Base-by-base conservation (phyloP, 2,113 vertebrate genomes). In the Ariopsis seemanni region DNA sequence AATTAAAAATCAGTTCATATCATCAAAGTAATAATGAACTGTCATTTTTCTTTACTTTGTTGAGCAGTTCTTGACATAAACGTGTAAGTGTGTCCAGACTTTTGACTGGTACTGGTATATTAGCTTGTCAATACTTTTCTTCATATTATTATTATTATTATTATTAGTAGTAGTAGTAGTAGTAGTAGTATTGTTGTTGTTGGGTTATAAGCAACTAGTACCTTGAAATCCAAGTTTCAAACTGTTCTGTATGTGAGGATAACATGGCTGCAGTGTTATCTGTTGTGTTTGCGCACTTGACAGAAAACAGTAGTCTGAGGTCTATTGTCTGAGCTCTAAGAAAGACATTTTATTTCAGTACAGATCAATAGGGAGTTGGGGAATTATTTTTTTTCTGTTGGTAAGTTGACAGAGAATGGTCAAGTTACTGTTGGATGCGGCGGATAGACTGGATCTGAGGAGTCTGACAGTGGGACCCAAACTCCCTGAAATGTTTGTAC, bases 401-500 rank as follows among this genome's bases (percentile, higher is more conserved):
- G 57, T 63, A 71, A 89, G 85, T 62, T 55, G 30, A 83, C 55
- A 27, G 71, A 75, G 87, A 89, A 27, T 79, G 34, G 48, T 82
- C 77, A 55, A 75, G 91, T 97, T 96, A 98, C 94, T 97, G 97
- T 96, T 98, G 97, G 92, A 98, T 96, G 90, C 97, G 95, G 93
- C 97, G 96, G 94, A 97, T 95, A 92, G 97, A 97, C 93, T 99
- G 97, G 91, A 99, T 97, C 94, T 97, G 97, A 92, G 96, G 96
- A 83, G 97, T 97, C 94, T 97, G 97, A 1, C 95, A 97, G 0
- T 97, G 97, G 88, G 97, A 96, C 74, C 97, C 97, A 93, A 96
- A 97, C 93, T 98, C 97, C 90, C 95, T 93, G 93, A 97, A 97
- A 85, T 96, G 96, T 93, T 97, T 97, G 95, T 98, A 97, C 91